These are phyloP conservation scores for Ammodytes dubius DNA, from an alignment of 2,113 vertebrate species.

Conservation along the genomic window DNA sequence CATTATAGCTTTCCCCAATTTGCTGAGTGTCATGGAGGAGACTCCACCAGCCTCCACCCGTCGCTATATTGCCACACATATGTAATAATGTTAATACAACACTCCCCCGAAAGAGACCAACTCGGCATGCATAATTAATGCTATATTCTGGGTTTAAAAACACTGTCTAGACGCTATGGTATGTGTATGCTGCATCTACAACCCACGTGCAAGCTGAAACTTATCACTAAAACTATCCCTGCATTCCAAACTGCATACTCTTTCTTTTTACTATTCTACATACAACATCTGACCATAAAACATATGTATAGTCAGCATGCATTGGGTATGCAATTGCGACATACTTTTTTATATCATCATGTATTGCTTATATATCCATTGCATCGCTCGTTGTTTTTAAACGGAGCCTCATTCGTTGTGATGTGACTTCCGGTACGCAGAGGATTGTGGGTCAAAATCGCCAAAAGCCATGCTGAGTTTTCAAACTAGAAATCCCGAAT, in stretches of 20 bases:
- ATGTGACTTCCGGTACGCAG: too few relatives aligned
- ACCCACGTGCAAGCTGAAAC: slow-evolving; percentile 30
- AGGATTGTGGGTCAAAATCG: too few relatives aligned
- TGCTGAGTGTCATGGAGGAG: slow-evolving; percentile 68
- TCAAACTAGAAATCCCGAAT: too few relatives aligned
- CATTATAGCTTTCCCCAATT: slow-evolving; percentile 66
- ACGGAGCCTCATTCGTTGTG: too few relatives aligned
- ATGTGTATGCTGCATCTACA: slow-evolving; percentile 35
- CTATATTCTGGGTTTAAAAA: slow-evolving; percentile 69
- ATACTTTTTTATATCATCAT: too few relatives aligned
- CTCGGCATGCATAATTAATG: slow-evolving; percentile 86
- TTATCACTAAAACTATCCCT: slow-evolving; percentile 60
- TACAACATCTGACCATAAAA: too few relatives aligned
- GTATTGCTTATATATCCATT: too few relatives aligned
- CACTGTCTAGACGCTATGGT: slow-evolving; percentile 78
- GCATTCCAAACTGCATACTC: slow-evolving; percentile 38
- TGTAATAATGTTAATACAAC: slow-evolving; percentile 85
- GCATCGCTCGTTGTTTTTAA: too few relatives aligned
- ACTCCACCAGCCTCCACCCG: slow-evolving; percentile 52
- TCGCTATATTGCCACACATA: slow-evolving; percentile 73
- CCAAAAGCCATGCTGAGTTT: too few relatives aligned
- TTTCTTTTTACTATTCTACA: slow-evolving; percentile 16
- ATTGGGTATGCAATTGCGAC: too few relatives aligned
- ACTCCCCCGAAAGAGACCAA: slow-evolving; percentile 78
- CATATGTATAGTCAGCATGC: too few relatives aligned